These are phyloP conservation scores for Thereva nobilitata DNA, from an alignment of 2,888 invertebrate species.

Conservation along the genomic window DNA sequence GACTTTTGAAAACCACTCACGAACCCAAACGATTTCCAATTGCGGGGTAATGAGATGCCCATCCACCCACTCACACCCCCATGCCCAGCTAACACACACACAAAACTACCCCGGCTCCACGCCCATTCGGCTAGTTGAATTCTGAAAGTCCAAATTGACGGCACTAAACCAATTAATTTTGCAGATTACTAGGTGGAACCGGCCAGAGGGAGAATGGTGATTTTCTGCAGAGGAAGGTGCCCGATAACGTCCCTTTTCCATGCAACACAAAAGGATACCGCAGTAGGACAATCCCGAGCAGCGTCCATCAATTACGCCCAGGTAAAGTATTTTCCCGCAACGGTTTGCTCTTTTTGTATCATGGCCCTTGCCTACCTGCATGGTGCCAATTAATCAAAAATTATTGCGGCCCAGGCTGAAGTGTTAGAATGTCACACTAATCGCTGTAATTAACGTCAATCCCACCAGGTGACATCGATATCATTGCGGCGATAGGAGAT, in stretches of 20 bases:
- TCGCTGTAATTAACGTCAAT: slow-evolving; percentile 1
- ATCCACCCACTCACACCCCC: slow-evolving; percentile 10
- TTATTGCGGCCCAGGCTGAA: slow-evolving; percentile 14
- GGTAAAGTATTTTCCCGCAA: slow-evolving; percentile 40
- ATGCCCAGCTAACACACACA: slow-evolving; percentile 13
- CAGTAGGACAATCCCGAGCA: slow-evolving; percentile 56
- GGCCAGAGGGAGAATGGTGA: slow-evolving; percentile 39
- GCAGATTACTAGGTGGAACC: slow-evolving; percentile 42
- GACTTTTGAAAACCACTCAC: slow-evolving; percentile 30
- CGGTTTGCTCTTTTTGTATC: slow-evolving; percentile 13
- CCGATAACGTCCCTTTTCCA: slow-evolving; percentile 51
- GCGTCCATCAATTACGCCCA: slow-evolving; percentile 62
- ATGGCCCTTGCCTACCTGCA: slow-evolving; percentile 4
- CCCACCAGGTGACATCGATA: slow-evolving; percentile 63
- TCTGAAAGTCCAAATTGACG: slow-evolving; percentile 35
- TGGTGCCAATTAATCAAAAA: slow-evolving; percentile 37
- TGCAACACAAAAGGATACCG: slow-evolving; percentile 53
- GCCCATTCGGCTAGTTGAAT: background rate
- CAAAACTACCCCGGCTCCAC: no score
- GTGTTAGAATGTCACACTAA: slow-evolving; percentile 8
- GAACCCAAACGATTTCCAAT: slow-evolving; percentile 36
- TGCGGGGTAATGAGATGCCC: slow-evolving; percentile 39
- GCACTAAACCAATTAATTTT: slow-evolving; percentile 42
- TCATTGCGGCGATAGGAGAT: slow-evolving; percentile 65
- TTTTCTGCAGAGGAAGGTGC: slow-evolving; percentile 48